A percentile compares a stretch with the other conserved stretches of the same genome.
These are phyloP conservation scores for Molossus molossus DNA, from an alignment of 2,797 vertebrate genomes.

Conservation along the genomic window DNA sequence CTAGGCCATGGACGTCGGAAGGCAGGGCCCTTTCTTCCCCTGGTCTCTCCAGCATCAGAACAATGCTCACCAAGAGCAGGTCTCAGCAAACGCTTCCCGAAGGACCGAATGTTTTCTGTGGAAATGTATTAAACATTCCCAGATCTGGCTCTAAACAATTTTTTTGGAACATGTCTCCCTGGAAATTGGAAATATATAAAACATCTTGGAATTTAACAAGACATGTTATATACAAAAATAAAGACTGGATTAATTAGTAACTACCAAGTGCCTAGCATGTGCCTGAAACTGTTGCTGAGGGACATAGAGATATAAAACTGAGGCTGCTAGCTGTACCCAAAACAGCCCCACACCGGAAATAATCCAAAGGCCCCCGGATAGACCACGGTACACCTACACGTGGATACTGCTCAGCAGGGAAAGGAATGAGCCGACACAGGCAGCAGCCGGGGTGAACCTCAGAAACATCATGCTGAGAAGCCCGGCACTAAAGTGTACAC, in stretches of 20 bases:
- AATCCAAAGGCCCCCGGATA: neutral
- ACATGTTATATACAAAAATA: conserved; percentile 27
- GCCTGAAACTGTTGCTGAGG: neutral
- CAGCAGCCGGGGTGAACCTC: rapidly evolving
- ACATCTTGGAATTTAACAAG: conserved; percentile 51
- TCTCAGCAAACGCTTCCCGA: neutral
- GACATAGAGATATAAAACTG: neutral
- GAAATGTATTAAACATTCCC: neutral
- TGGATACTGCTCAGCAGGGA: neutral
- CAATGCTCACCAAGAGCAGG: neutral
- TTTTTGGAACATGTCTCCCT: neutral
- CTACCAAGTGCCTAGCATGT: neutral
- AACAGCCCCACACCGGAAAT: neutral
- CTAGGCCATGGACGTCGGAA: neutral
- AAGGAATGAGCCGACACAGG: neutral
- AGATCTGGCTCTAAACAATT: neutral
- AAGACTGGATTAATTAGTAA: conserved; percentile 27
- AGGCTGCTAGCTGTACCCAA: neutral
- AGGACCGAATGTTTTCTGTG: neutral
- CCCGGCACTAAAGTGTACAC: neutral
- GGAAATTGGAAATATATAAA: conserved; percentile 1
- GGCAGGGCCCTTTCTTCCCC: neutral
- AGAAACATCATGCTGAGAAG: neutral
- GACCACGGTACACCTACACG: rapidly evolving
- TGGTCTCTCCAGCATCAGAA: neutral